Evolutionary conservation across 1,140 invertebrate species (phyloP), one percentile per base, ranked within the genome.

Genomic region (Meloidogyne chitwoodi): DNA sequence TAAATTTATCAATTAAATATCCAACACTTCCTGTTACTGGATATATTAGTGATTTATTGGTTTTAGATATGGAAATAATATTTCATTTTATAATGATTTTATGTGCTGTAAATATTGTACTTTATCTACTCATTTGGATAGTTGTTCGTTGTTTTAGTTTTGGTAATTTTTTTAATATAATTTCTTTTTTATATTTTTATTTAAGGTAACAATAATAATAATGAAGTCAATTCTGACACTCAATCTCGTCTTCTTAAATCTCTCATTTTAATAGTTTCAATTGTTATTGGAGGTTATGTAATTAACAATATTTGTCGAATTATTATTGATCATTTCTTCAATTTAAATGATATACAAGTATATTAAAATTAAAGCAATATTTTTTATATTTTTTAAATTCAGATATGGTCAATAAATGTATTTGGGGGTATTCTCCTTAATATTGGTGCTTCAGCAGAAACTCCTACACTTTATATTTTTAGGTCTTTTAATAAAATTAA

Each of bases 11-110:
- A 29, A 22, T 41, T 11, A 34, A 29, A 34, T 26, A 71, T 29
- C 34, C 69, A 41, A 61, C 31, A 34, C 44, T 71, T 19, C 69
- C 69, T 1, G 69, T 71, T 31, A 71, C 69, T 62, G 69, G 69
- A 22, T 19, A 31, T 1, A 44, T 71, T n/a, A 26, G 34, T 19
- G 69, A 71, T n/a, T n/a, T 71, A 14, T 27, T 71, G 10, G 26
- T 62, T 14, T 19, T 56, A 3, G 38, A 71, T 2, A 44, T 71
- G 69, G n/a, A 44, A n/a, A 56, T 71, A 5, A 71, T 71, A 19
- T 44, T 44, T 26, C 19, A 34, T 16, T 16, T 62, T 31, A 48
- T 71, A 8, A 34, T 41, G 44, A 12, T 56, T 61, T n/a, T 71
- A 10, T 71, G 69, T 62, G 29, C 6, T 16, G 5, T 71, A 26